Evolutionary conservation across 1,140 invertebrate genomes (phyloP).

Genomic region (Drosophila virilis): DNA sequence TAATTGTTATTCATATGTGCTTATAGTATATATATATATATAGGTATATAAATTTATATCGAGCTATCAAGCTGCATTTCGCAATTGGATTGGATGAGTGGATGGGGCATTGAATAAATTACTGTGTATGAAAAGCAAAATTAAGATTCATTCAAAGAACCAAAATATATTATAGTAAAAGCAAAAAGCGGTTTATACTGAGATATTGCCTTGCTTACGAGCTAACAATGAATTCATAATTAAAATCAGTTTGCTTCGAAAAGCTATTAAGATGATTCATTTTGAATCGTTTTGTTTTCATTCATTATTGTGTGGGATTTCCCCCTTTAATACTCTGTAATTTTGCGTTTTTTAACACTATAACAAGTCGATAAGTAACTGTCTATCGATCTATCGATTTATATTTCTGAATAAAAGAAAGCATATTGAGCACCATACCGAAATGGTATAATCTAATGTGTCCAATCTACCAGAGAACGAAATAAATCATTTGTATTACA

Average conservation of each 20-base stretch:
- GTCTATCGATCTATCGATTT: no score
- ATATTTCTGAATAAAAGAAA: no score
- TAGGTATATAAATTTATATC: slow-evolving; percentile 3
- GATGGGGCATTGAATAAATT: slow-evolving; percentile 15
- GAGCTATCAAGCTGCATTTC: not conserved
- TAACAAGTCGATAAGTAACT: not conserved
- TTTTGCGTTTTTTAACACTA: not conserved
- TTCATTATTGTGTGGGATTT: not conserved
- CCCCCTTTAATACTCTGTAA: not conserved
- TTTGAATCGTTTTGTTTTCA: no score
- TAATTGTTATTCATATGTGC: slow-evolving; percentile 6
- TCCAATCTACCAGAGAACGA: no score
- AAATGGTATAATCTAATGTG: no score
- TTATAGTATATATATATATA: not conserved
- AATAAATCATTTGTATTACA: not conserved
- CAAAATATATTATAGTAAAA: not conserved
- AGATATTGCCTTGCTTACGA: not conserved
- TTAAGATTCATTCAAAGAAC: not conserved
- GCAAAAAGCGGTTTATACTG: not conserved
- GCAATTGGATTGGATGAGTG: slow-evolving; percentile 9
- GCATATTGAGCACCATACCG: no score
- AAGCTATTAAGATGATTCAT: not conserved
- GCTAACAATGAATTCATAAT: not conserved
- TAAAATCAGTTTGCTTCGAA: not conserved
- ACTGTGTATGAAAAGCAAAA: slow-evolving; percentile 6